Evolutionary conservation across 2,113 vertebrate genomes (phyloP).

Genomic region (zebrafish (Danio rerio)): GRCz12tu NC_133198.1:6385001-6385500

Average conservation of each 20-base stretch:
- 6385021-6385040: slow-evolving; percentile 23
- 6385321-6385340: background rate
- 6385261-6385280: background rate
- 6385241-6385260: background rate
- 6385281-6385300: background rate
- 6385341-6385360: background rate
- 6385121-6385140: background rate
- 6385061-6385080: background rate
- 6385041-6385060: slow-evolving; percentile 27
- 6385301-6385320: background rate
- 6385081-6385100: slow-evolving; percentile 1
- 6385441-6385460: no score
- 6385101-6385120: background rate
- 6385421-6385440: no score
- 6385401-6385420: no score
- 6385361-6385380: background rate
- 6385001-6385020: slow-evolving; percentile 36
- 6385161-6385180: background rate
- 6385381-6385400: no score
- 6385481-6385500: no score
- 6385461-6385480: no score
- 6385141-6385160: slow-evolving; percentile 1
- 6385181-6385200: background rate
- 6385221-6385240: background rate
- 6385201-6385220: background rate